Conservation (phyloP, 2,113 vertebrate genomes). For the Hypanus sabinus region DNA sequence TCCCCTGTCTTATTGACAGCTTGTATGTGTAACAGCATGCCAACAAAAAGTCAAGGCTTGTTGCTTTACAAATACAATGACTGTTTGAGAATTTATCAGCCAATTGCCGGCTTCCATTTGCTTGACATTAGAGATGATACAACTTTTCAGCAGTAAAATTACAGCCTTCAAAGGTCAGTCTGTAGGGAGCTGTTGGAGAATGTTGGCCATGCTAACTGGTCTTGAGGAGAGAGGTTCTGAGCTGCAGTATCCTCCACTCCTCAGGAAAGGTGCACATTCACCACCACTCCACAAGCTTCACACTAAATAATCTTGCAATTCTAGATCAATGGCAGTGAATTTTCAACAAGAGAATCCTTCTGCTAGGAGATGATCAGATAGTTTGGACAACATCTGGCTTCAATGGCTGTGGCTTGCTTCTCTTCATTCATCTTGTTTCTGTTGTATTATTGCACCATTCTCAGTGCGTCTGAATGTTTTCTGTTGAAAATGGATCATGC, state of each 20-base stretch:
- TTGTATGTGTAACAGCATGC: neutral
- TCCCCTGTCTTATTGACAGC: neutral
- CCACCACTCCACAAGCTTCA: neutral
- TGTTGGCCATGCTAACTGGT: neutral
- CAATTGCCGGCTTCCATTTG: neutral
- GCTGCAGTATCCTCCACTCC: neutral
- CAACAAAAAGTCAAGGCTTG: neutral
- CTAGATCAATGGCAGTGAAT: neutral
- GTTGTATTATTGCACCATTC: conserved; percentile 15
- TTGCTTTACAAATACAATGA: neutral
- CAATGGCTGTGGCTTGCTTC: conserved; percentile 26
- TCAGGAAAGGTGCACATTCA: neutral
- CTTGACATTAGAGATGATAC: neutral
- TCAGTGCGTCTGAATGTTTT: conserved; percentile 30
- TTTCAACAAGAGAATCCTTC: neutral
- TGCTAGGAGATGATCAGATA: neutral
- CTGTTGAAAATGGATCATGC: conserved; percentile 10
- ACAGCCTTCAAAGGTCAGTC: neutral
- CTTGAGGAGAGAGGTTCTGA: neutral
- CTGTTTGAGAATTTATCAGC: neutral
- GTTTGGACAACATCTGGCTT: conserved; percentile 10
- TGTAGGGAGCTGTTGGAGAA: neutral
- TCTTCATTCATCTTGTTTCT: conserved; percentile 21
- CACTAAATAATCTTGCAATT: neutral
- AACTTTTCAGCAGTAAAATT: neutral